These are phyloP conservation scores for Hycleus phaleratus DNA, from an alignment of 1,140 invertebrate species.

Conservation along the genomic window DNA sequence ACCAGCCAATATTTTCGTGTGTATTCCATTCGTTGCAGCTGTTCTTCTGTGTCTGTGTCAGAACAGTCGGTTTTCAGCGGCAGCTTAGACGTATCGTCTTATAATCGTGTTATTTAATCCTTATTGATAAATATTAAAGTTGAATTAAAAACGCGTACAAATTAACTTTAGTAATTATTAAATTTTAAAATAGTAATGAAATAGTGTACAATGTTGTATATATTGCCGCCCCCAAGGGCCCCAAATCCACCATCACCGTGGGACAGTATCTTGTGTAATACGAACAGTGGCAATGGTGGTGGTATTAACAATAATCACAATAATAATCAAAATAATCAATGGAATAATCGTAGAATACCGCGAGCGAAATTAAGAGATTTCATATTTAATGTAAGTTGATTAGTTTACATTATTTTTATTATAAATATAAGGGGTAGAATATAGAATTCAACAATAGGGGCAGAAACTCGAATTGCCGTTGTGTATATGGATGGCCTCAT, in stretches of 20 bases:
- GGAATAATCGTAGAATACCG: no score
- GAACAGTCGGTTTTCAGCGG: constrained; percentile 15
- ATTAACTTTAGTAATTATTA: no score
- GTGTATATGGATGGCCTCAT: no score
- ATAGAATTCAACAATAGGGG: no score
- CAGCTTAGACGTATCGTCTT: background rate
- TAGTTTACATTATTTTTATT: no score
- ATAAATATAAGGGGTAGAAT: no score
- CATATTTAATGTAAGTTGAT: no score
- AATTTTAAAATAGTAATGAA: no score
- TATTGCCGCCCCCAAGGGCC: constrained; percentile 43
- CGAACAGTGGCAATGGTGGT: background rate
- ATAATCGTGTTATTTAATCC: no score
- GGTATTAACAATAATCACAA: background rate
- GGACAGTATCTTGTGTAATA: constrained; percentile 34
- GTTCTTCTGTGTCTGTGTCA: background rate
- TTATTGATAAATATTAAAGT: no score
- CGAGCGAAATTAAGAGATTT: no score
- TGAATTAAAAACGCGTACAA: background rate
- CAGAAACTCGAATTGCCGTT: no score
- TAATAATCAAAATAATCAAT: background rate
- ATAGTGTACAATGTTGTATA: constrained; percentile 40
- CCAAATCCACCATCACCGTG: constrained; percentile 47
- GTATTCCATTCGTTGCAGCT: background rate
- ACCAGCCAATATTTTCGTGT: background rate